phyloP scores from a whole-genome alignment of 2,888 invertebrate genomes.

The Galeopsomyia nigrocyanea region DNA sequence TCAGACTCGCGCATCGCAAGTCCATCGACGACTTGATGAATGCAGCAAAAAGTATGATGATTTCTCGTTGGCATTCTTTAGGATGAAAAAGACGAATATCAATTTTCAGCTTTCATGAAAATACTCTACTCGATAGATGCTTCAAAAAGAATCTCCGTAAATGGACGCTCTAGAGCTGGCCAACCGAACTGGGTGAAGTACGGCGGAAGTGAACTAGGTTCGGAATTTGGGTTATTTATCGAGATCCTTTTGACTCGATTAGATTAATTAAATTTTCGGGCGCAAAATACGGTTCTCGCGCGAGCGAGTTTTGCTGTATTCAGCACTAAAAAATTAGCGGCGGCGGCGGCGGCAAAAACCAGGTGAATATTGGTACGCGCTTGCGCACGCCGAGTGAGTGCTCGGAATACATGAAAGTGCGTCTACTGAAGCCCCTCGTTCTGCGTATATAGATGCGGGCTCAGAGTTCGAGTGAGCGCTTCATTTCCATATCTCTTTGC shows the following conservation, averaged over 20 bases:
- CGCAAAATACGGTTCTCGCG: too few species aligned
- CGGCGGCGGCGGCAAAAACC: conserved; percentile 1
- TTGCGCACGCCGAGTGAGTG: too few species aligned
- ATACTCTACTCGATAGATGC: too few species aligned
- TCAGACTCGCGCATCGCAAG: background rate
- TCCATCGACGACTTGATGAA: conserved; percentile 42
- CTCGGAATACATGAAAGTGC: conserved; percentile 2
- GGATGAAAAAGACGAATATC: background rate
- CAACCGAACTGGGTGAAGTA: too few species aligned
- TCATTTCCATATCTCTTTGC: conserved; percentile 50
- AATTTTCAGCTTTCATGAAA: too few species aligned
- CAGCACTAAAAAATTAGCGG: too few species aligned
- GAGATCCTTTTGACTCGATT: conserved; percentile 56
- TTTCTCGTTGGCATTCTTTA: background rate
- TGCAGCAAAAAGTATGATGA: conserved; percentile 47
- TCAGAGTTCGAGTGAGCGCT: conserved; percentile 13
- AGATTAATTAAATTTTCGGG: conserved; percentile 54
- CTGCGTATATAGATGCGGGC: background rate
- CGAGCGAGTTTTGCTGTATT: too few species aligned
- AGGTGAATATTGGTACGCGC: too few species aligned
- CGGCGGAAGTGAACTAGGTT: too few species aligned
- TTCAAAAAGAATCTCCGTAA: too few species aligned
- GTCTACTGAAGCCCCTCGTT: conserved; percentile 30
- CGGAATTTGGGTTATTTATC: too few species aligned
- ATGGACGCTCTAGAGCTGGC: too few species aligned